Evolutionary conservation across 2,113 vertebrate species (phyloP).

Genomic region (Pogonocichla stellata): DNA sequence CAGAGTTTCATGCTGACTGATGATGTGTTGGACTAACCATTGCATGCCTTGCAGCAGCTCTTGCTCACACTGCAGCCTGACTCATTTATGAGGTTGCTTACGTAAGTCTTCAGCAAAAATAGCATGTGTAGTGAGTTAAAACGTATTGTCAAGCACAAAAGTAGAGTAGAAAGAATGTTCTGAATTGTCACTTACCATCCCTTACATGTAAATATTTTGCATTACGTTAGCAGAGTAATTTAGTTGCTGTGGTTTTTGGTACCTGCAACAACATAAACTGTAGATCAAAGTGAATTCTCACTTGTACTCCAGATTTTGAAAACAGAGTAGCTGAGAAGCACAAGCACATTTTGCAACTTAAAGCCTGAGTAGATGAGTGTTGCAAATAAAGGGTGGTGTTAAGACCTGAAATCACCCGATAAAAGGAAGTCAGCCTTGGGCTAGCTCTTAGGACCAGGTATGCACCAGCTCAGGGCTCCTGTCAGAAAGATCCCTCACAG

Average conservation of each 20-base stretch:
- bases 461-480: neutral
- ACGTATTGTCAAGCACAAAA: neutral
- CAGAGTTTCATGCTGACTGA: neutral
- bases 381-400: neutral
- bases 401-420: neutral
- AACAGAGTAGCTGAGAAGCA: neutral
- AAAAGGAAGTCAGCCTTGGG: neutral
- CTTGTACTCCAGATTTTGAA: neutral
- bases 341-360: neutral
- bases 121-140: neutral
- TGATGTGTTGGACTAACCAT: neutral
- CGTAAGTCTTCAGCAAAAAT: neutral
- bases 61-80: neutral
- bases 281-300: neutral
- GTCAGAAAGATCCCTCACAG: neutral
- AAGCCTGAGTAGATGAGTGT: neutral
- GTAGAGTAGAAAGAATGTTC: neutral
- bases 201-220: neutral
- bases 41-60: neutral
- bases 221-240: neutral
- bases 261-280: neutral
- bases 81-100: neutral
- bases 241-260: neutral
- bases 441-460: neutral
- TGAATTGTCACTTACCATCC: neutral